Evolutionary conservation across 1,140 invertebrate genomes (phyloP).

Genomic region (Brachionus koreanus): DNA sequence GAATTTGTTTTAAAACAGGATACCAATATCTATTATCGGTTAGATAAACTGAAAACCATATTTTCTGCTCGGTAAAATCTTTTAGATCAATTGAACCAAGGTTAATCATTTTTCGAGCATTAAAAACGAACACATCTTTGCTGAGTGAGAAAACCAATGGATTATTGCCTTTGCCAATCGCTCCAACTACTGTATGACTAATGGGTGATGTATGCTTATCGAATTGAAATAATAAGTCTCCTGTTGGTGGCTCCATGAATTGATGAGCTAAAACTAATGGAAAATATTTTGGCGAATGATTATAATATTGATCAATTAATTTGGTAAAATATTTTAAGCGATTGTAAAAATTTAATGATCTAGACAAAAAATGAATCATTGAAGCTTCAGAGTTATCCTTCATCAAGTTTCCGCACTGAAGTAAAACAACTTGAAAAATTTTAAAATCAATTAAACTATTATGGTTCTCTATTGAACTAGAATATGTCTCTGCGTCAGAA

Average conservation of each 20-base stretch:
- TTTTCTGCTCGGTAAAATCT: neutral
- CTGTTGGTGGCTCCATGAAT: constrained; percentile 47
- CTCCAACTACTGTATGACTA: neutral
- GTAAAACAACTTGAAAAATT: neutral
- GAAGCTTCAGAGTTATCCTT: constrained; percentile 39
- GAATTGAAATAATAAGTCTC: constrained; percentile 19
- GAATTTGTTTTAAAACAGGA: neutral
- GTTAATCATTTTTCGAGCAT: neutral
- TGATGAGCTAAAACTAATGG: constrained; percentile 53
- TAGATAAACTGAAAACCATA: neutral
- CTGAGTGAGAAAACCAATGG: neutral
- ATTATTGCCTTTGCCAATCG: neutral
- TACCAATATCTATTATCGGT: neutral
- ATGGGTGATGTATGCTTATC: constrained; percentile 14
- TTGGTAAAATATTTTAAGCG: constrained; percentile 50
- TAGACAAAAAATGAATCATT: constrained; percentile 51
- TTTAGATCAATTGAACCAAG: neutral
- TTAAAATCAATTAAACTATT: neutral
- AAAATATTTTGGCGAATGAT: constrained; percentile 50
- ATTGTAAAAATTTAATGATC: constrained; percentile 52
- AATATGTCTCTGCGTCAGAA: neutral
- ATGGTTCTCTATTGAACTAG: neutral
- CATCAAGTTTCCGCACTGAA: neutral
- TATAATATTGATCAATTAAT: constrained; percentile 53
- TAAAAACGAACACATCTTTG: neutral